These are phyloP conservation scores for Arenicola marina DNA, from an alignment of 2,888 invertebrate genomes.

Conservation along the genomic window DNA sequence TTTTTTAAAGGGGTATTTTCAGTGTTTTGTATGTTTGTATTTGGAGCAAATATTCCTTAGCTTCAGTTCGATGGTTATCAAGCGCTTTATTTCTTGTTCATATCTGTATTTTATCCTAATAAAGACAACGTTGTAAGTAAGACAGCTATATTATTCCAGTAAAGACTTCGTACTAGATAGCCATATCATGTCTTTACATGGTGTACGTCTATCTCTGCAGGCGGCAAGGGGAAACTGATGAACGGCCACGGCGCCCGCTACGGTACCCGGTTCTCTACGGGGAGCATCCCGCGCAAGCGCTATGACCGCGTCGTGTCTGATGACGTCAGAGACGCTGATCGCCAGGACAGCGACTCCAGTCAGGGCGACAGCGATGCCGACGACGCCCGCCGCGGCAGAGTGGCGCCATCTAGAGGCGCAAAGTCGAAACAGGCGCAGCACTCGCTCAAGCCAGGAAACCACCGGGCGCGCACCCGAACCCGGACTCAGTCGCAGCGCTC, in stretches of 20 bases:
- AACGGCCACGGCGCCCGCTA: slow-evolving; percentile 20
- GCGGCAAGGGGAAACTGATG: not conserved
- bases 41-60: no score
- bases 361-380: slow-evolving; percentile 25
- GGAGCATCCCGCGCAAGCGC: slow-evolving; percentile 21
- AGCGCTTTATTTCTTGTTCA: not conserved
- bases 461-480: not conserved
- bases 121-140: not conserved
- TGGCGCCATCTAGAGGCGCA: not conserved
- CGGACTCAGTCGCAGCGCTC: not conserved
- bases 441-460: slow-evolving; percentile 5
- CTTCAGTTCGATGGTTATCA: no score
- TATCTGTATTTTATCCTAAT: not conserved
- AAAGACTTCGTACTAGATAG: no score
- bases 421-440: not conserved
- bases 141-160: no score
- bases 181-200: no score
- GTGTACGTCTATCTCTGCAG: no score
- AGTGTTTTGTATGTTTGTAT: no score
- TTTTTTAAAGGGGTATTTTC: no score
- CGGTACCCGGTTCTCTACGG: slow-evolving; percentile 27
- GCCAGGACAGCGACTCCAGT: not conserved
- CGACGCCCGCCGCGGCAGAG: not conserved
- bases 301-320: slow-evolving; percentile 20
- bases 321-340: not conserved